Percentiles rank a stretch among this genome's conserved stretches.
These are phyloP conservation scores for Brachypalpus laphriformis DNA, from an alignment of 2,888 invertebrate species.

Conservation along the genomic window DNA sequence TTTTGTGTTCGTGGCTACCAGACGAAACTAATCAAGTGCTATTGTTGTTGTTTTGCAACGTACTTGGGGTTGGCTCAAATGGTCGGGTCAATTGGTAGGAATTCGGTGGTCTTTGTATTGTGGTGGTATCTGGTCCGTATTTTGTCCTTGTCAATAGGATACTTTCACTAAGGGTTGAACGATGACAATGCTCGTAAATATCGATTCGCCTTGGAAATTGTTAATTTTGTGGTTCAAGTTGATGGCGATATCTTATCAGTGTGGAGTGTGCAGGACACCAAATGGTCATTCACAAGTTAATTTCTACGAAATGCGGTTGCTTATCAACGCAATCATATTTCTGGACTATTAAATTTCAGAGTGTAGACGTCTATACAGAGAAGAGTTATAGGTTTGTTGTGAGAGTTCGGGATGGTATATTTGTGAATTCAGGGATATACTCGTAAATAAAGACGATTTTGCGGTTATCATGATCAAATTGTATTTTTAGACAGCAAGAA, in stretches of 20 bases:
- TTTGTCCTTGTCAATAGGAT: constrained; percentile 32
- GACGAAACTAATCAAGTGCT: constrained; percentile 69
- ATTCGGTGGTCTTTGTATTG: constrained; percentile 37
- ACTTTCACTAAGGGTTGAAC: constrained; percentile 32
- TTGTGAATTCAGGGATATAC: too few relatives aligned
- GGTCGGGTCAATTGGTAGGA: constrained; percentile 29
- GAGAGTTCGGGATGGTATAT: too few relatives aligned
- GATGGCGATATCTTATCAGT: neutral
- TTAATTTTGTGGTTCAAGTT: constrained; percentile 6
- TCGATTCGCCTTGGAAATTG: constrained; percentile 42
- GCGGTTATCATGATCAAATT: too few relatives aligned
- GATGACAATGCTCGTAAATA: constrained; percentile 38
- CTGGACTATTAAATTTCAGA: neutral
- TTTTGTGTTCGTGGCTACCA: constrained; percentile 67
- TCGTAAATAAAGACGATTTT: too few relatives aligned
- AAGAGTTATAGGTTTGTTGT: neutral
- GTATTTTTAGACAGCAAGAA: too few relatives aligned
- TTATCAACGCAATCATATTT: constrained; percentile 1
- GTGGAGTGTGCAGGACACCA: neutral
- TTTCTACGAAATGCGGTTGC: neutral
- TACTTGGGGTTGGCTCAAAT: constrained; percentile 32
- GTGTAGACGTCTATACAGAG: neutral
- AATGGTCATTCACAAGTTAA: neutral
- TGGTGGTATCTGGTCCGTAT: constrained; percentile 12
- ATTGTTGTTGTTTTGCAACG: constrained; percentile 33